Evolutionary conservation across 2,888 invertebrate species (phyloP), one percentile per base, ranked within the genome.

Genomic region (Diabrotica balteata): DNA sequence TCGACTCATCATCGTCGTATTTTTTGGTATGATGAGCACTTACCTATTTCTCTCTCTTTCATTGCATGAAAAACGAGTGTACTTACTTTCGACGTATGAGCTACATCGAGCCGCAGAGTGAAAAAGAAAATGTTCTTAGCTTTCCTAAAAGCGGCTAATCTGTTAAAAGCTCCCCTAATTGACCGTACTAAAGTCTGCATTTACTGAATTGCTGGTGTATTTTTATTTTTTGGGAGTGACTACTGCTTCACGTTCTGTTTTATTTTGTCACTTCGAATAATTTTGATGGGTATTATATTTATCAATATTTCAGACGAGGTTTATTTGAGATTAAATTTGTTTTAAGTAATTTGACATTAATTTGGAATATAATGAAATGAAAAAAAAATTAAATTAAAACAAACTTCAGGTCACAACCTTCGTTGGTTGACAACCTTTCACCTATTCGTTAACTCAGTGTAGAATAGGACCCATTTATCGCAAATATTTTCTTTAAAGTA

Each of bases 141-240:
- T 47, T 53, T 63, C 64, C 22, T 64, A 60, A 61, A 51, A 68
- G 64, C 64, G 45, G 52, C 60, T 68, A 68, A 68, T 64, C 63
- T 64, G 63, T 64, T 68, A 61, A 68, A 68, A 68, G 68, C 68
- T 68, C 54, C 49, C 50, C 61, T 68, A 68, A 68, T 63, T 63
- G 68, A 68, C 67, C 58, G 53, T 52, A 54, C 67, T 62, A 67
- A 67, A 63, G 50, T 47, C 52, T 58, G 11, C 66, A 62, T 66
- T 66, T 43, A 53, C 49, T 51, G 58, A 61, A 67, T 63, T 66
- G 60, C 45, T 32, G 44, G 66, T 45, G 52, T 3, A 63, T 57
- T 49, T 57, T 61, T 61, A 51, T n/a, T 52, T 10, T 43, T 53
- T 53, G 32, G 32, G 1, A n/a, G 47, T 53, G 59, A n/a, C 44